These are phyloP conservation scores for Rousettus leschenaultii DNA, from an alignment of 2,113 vertebrate species.

Conservation along the genomic window DNA sequence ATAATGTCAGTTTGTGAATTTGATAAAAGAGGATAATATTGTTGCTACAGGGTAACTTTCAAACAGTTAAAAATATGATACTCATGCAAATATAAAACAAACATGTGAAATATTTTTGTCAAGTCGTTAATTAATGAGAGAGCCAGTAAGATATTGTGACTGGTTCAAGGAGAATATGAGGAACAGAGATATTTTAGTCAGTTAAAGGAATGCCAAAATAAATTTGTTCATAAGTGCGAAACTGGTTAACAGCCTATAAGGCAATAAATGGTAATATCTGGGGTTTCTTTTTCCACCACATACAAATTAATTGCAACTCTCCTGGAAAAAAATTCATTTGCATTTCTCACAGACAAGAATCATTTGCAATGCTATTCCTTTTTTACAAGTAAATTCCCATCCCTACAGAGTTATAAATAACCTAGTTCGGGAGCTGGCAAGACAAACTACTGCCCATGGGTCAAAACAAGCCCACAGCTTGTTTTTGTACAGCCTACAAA, in stretches of 20 bases:
- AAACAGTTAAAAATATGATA: neutral
- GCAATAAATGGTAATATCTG: neutral
- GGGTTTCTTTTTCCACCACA: neutral
- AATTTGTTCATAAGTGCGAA: neutral
- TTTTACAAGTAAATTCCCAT: neutral
- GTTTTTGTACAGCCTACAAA: neutral
- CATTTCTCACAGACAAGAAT: neutral
- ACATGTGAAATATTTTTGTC: neutral
- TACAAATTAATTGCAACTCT: neutral
- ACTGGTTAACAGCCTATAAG: neutral
- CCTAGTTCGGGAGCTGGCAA: neutral
- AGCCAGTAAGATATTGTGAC: neutral
- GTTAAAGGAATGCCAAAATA: neutral
- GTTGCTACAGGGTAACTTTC: neutral
- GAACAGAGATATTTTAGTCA: neutral
- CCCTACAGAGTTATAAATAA: neutral
- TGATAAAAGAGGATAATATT: neutral
- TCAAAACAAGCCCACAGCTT: neutral
- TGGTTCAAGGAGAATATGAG: neutral
- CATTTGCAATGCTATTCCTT: neutral
- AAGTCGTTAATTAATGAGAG: neutral
- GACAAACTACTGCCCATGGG: neutral
- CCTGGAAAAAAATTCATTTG: neutral
- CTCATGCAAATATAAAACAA: neutral
- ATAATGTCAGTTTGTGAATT: neutral